These are phyloP conservation scores for Lepidonotus clava DNA, from an alignment of 2,888 invertebrate species.

Conservation along the genomic window DNA sequence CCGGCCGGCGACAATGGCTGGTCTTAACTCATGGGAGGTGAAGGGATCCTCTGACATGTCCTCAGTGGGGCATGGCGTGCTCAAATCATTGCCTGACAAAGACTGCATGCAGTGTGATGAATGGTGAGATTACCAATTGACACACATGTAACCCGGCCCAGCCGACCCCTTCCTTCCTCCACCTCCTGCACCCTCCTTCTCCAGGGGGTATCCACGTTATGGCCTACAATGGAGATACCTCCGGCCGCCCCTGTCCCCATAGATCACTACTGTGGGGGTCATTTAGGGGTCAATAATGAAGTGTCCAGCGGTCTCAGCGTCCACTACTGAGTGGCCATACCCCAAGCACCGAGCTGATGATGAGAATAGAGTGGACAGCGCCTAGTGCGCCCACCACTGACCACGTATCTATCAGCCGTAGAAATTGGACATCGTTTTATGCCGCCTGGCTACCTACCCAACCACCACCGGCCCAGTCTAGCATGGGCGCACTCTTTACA, in stretches of 20 bases:
- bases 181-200: too few species aligned
- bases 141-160: too few species aligned
- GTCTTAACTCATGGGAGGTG: too few species aligned
- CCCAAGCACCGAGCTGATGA: neutral
- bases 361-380: constrained; percentile 2
- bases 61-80: too few species aligned
- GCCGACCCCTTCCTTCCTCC: too few species aligned
- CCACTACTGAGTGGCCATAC: neutral
- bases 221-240: too few species aligned
- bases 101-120: too few species aligned
- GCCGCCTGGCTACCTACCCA: constrained; percentile 13
- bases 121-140: too few species aligned
- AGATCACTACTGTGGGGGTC: neutral
- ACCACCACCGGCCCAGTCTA: neutral
- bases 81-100: too few species aligned
- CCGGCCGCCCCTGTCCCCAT: neutral
- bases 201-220: too few species aligned
- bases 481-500: neutral
- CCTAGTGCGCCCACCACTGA: neutral
- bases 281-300: constrained; percentile 1
- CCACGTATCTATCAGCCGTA: neutral
- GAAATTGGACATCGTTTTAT: constrained; percentile 9
- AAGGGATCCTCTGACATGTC: too few species aligned
- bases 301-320: neutral
- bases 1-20: too few species aligned